These are phyloP conservation scores for Heliconius congener DNA, from an alignment of 1,140 invertebrate genomes.

Conservation along the genomic window DNA sequence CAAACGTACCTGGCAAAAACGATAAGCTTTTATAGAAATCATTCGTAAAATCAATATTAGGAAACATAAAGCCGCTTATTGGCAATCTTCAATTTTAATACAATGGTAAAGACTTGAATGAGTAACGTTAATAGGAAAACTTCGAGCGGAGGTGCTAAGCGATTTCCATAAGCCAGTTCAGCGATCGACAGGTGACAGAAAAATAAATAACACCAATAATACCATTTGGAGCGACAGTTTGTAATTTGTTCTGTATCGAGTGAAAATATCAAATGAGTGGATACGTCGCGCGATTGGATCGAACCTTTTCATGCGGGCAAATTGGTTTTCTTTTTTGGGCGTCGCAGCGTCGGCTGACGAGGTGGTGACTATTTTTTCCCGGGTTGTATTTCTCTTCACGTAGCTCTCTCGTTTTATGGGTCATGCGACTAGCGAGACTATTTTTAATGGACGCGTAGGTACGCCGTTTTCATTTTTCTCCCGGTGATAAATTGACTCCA, in stretches of 20 bases:
- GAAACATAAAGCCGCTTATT: constrained; percentile 60
- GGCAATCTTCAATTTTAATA: constrained; percentile 65
- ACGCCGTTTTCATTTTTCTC: constrained; percentile 74
- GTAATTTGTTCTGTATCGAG: constrained; percentile 78
- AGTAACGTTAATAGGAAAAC: constrained; percentile 71
- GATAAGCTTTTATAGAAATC: constrained; percentile 39
- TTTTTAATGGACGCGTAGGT: constrained; percentile 75
- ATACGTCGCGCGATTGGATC: constrained; percentile 74
- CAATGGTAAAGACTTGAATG: constrained; percentile 56
- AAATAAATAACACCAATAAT: constrained; percentile 78
- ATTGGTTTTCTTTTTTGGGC: constrained; percentile 80
- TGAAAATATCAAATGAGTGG: constrained; percentile 80
- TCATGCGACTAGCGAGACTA: constrained; percentile 78
- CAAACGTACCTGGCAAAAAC: constrained; percentile 29
- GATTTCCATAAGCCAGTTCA: constrained; percentile 69
- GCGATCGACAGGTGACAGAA: constrained; percentile 74
- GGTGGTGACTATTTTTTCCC: constrained; percentile 67
- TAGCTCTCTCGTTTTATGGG: constrained; percentile 77
- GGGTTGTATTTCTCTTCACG: constrained; percentile 75
- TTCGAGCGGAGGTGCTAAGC: constrained; percentile 63
- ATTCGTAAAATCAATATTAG: constrained; percentile 48
- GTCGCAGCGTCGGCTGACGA: constrained; percentile 62
- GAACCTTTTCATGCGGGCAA: constrained; percentile 77
- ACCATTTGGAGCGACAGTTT: constrained; percentile 68
- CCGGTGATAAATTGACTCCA: constrained; percentile 78